Percentiles rank a stretch among this genome's conserved stretches.
Evolutionary conservation across 2,797 vertebrate species (phyloP).

Genomic region (Trematocara caparti): DNA sequence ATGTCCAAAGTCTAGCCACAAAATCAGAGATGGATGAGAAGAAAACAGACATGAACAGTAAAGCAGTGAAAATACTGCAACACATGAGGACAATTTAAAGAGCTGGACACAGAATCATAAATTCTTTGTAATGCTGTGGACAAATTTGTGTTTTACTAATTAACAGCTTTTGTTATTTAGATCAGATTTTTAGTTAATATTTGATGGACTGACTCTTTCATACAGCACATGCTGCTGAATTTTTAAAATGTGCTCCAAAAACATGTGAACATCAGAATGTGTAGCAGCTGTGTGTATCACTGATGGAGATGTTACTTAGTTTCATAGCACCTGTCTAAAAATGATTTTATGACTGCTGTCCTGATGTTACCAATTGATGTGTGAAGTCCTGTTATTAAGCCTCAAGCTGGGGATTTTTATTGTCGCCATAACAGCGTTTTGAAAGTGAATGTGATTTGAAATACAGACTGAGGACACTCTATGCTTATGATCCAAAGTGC

Average conservation of each 20-base stretch:
- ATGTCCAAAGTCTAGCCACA: background rate
- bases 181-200: slow-evolving; percentile 12
- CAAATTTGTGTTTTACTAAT: slow-evolving; percentile 3
- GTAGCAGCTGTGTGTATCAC: background rate
- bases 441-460: background rate
- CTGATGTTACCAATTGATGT: background rate
- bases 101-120: background rate
- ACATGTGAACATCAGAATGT: background rate
- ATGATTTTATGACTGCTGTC: background rate
- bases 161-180: background rate
- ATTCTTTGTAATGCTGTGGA: background rate
- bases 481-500: accelerated
- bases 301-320: background rate
- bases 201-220: slow-evolving; percentile 6
- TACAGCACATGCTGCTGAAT: background rate
- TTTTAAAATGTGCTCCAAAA: background rate
- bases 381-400: background rate
- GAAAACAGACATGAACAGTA: background rate
- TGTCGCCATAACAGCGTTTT: background rate
- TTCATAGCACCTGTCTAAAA: background rate
- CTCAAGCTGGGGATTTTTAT: background rate
- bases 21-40: background rate
- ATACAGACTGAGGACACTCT: background rate
- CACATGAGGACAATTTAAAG: background rate
- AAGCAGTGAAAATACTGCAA: background rate